Base-by-base conservation (phyloP, 2,888 invertebrate species). In the Octonoba sinensis region DNA sequence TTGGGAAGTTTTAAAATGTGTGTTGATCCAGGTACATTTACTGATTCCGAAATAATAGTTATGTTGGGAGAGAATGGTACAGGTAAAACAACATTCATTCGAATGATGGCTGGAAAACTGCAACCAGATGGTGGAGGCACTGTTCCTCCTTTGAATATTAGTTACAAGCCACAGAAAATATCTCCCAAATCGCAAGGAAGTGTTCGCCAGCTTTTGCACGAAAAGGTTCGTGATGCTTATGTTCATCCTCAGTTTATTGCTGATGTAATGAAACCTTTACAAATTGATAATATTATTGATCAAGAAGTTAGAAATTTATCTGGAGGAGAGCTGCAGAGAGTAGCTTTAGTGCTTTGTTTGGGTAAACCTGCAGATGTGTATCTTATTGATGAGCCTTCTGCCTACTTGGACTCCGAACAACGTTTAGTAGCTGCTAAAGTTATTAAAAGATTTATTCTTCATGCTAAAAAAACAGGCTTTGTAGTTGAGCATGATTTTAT, bases 401-500 rank as follows among this genome's bases (percentile, higher is more conserved):
- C 99, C 62, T 99, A 99, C 89, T 91, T 99, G 84, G 99, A 99
- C 90, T 99, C 99, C 3, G 99, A 99, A 88, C 99, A 99, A 90
- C 99, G 99, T 96, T 91, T 99, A 73, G 96, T 99, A 81, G 98
- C 99, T 83, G 99, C 99, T 86, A 99, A 99, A 91, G 99, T 93
- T 93, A 88, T 86, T 18, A 86, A 86, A 73, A 89, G 91, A 87
- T 99, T 98, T 89, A 98, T 99, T 88, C 91, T 99, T 59, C 99
- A 99, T 87, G 97, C 99, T 0, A 99, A 99, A 91, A 97, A 99
- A 89, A 99, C 99, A 11, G 99, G 99, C 15, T 99, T 99, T 89
- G 95, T 99, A 18, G 99, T 99, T 1, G 99, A 99, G 92, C 99
- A 99, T 93, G 99, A 99, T 91, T 99, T 99, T 89, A 99, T 99